Percentiles rank a stretch among this genome's conserved stretches.
phyloP scores from a whole-genome alignment of 2,113 vertebrate species.

The Callocephalon fimbriatum region DNA sequence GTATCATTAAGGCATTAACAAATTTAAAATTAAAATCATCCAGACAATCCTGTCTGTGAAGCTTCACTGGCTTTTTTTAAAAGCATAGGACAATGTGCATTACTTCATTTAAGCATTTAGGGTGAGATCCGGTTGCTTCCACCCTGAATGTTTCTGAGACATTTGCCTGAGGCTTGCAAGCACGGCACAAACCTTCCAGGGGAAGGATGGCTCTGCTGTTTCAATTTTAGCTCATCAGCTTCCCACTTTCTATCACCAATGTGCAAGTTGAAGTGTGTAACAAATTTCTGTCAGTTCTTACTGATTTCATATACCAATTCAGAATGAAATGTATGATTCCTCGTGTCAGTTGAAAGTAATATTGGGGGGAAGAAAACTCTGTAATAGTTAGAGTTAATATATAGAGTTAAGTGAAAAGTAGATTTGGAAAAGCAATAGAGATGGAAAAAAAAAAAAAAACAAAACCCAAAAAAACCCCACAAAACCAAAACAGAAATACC shows the following conservation, averaged over 20 bases:
- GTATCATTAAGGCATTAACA: background rate
- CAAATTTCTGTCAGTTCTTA: background rate
- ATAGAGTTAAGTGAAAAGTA: background rate
- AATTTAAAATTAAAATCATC: background rate
- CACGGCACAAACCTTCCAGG: background rate
- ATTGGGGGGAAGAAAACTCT: background rate
- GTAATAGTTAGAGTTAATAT: background rate
- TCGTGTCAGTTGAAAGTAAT: background rate
- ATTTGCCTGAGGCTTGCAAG: background rate
- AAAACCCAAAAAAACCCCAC: background rate
- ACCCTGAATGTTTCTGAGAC: background rate
- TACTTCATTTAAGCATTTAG: background rate
- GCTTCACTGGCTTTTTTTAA: background rate
- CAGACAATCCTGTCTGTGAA: background rate
- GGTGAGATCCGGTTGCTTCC: background rate
- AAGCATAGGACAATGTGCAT: background rate
- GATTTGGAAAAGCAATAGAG: background rate
- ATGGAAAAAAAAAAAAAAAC: background rate
- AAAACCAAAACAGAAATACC: slow-evolving; percentile 50
- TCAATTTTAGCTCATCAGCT: background rate
- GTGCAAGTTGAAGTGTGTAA: background rate
- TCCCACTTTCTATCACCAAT: background rate
- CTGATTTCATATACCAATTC: background rate
- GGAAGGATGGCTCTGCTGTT: background rate
- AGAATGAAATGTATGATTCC: background rate